phyloP scores from a whole-genome alignment of 2,888 invertebrate genomes.

The Macrosoma leucophasiata region DNA sequence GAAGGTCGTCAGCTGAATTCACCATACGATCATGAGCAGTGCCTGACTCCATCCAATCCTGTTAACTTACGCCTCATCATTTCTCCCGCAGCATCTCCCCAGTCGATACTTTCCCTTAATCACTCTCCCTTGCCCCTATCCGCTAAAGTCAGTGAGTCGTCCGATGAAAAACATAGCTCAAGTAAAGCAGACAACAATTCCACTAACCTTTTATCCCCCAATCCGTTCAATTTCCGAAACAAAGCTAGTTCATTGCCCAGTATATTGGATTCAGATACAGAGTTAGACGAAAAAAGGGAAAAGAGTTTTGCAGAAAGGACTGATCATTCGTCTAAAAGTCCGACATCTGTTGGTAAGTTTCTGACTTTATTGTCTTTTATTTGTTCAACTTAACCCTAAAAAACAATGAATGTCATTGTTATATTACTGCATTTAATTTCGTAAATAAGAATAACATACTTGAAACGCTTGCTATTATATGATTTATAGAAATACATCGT shows the following conservation, averaged over 20 bases:
- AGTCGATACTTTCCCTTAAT: constrained; percentile 52
- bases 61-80: constrained; percentile 76
- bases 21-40: constrained; percentile 54
- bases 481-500: too few relatives aligned
- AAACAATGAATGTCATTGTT: constrained; percentile 10
- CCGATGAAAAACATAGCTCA: constrained; percentile 34
- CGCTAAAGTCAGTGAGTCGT: constrained; percentile 36
- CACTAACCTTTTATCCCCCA: constrained; percentile 76
- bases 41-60: constrained; percentile 58
- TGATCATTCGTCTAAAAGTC: constrained; percentile 78
- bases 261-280: constrained; percentile 85
- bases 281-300: constrained; percentile 73
- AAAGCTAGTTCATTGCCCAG: constrained; percentile 88
- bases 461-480: too few relatives aligned
- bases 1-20: constrained; percentile 80
- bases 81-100: constrained; percentile 75
- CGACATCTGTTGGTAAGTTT: constrained; percentile 77
- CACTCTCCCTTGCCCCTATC: constrained; percentile 46
- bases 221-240: constrained; percentile 73
- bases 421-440: constrained; percentile 1
- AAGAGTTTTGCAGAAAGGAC: constrained; percentile 59
- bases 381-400: constrained; percentile 6
- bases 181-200: constrained; percentile 42
- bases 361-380: constrained; percentile 3
- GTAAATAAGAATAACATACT: constrained; percentile 10